Conservation (phyloP, 2,888 invertebrate species). For the Pherbina coryleti region DNA sequence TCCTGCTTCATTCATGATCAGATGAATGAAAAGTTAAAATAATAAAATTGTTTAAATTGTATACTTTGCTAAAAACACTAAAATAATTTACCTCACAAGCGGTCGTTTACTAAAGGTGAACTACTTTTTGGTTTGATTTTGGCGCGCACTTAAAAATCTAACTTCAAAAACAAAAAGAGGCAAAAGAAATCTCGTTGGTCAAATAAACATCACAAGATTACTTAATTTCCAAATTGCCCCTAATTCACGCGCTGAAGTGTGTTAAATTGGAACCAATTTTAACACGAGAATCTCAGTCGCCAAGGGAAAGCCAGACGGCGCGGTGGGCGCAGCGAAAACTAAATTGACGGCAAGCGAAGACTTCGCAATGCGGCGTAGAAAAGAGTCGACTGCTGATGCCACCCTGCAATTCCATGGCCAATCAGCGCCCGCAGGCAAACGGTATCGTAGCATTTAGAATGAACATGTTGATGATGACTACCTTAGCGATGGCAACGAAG, state of each 20-base stretch:
- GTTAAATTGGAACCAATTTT: conserved; percentile 59
- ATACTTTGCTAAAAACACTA: too few species aligned
- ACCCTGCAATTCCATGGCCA: conserved; percentile 60
- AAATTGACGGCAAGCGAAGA: background rate
- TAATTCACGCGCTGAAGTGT: conserved; percentile 67
- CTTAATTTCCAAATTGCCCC: conserved; percentile 66
- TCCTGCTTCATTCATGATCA: too few species aligned
- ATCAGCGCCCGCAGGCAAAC: conserved; percentile 58
- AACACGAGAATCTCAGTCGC: conserved; percentile 32
- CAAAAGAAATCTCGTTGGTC: conserved; percentile 37
- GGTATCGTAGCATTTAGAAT: conserved; percentile 11
- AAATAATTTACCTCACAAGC: too few species aligned
- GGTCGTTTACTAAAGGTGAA: too few species aligned
- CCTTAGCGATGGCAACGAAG: conserved; percentile 2
- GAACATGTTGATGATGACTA: conserved; percentile 17
- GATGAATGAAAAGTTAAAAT: too few species aligned
- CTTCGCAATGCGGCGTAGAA: conserved; percentile 20
- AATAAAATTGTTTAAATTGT: too few species aligned
- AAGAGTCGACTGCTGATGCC: conserved; percentile 54
- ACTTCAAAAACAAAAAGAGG: conserved; percentile 31
- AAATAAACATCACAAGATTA: conserved; percentile 53
- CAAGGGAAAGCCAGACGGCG: conserved; percentile 6
- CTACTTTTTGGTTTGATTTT: too few species aligned
- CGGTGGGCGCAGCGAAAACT: conserved; percentile 15
- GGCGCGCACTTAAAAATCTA: too few species aligned